Conservation (phyloP, 1,140 invertebrate species). For the Rhizoglyphus robini region DNA sequence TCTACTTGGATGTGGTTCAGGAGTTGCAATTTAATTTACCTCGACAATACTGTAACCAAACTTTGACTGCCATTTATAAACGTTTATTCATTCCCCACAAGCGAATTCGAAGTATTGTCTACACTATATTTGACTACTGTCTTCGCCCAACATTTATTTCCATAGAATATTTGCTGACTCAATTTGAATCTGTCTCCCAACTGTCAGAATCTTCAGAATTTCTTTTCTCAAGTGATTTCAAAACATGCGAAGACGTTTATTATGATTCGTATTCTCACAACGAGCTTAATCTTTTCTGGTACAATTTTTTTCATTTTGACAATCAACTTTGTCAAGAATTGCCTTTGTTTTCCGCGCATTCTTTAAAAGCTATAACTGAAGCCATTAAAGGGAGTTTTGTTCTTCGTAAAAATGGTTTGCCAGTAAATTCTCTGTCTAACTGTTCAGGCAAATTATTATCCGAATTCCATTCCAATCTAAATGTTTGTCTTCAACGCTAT, state of each 20-base stretch:
- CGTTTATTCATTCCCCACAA: background rate
- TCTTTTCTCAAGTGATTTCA: background rate
- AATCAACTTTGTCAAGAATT: background rate
- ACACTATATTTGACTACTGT: background rate
- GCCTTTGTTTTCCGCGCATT: background rate
- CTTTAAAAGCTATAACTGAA: background rate
- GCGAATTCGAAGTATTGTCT: background rate
- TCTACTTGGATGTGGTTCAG: background rate
- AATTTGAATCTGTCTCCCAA: background rate
- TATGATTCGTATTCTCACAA: background rate
- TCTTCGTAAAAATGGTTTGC: background rate
- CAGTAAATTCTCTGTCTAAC: background rate
- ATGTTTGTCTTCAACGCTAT: background rate
- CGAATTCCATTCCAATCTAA: background rate
- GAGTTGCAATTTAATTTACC: background rate
- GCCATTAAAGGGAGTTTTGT: slow-evolving; percentile 6
- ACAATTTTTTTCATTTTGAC: slow-evolving; percentile 4
- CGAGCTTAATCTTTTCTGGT: background rate
- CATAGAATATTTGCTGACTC: background rate
- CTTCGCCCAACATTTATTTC: background rate
- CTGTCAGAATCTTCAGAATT: background rate
- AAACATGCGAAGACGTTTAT: background rate
- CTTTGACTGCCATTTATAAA: background rate
- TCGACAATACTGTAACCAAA: background rate
- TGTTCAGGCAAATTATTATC: background rate